Evolutionary conservation across 2,797 vertebrate species (phyloP), one percentile per base, ranked within the genome.

Genomic region (Gambusia yucatana): DNA sequence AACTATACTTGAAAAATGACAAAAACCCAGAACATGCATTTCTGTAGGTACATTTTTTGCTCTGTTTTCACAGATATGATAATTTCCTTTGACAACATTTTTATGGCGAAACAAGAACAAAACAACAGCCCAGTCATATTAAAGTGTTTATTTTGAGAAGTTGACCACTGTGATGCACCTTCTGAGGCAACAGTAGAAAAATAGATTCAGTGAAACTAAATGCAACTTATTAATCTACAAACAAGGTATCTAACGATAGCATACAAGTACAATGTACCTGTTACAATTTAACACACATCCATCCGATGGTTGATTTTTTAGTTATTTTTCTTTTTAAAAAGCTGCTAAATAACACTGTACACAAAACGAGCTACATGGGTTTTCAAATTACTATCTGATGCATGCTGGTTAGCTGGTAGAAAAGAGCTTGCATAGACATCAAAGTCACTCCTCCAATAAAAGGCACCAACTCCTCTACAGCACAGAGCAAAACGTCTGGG

Each of bases 181-280:
- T 94, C 92, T 88, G 90, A 94, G 93, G 93, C 48, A 93, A 95
- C 94, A 95, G 94, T 96, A 96, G 94, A 96, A 96, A 96, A 96
- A 96, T 96, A 96, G 93, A 96, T 94, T 95, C 91, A 93, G 93
- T 94, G 93, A 95, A 95, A 94, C 94, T 95, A 94, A 95, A 95
- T 94, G 93, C 91, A 95, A 95, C 91, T 86, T 91, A 88, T 92
- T 84, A 90, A 88, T 95, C 94, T 94, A 94, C 92, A 95, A 95
- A 95, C 92, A 92, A 90, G 84, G 91, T 92, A 91, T 90, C 86
- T 90, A 93, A 44, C 87, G 83, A 90, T 93, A 89, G 82, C 89
- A 81, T 85, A 93, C 93, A 95, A 93, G 94, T 92, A 95, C 94
- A 92, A 88, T 80, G 91, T 92, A 95, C 93, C 91, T 93, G 93